phyloP scores from a whole-genome alignment of 2,113 vertebrate genomes.

The Vidua macroura region DNA sequence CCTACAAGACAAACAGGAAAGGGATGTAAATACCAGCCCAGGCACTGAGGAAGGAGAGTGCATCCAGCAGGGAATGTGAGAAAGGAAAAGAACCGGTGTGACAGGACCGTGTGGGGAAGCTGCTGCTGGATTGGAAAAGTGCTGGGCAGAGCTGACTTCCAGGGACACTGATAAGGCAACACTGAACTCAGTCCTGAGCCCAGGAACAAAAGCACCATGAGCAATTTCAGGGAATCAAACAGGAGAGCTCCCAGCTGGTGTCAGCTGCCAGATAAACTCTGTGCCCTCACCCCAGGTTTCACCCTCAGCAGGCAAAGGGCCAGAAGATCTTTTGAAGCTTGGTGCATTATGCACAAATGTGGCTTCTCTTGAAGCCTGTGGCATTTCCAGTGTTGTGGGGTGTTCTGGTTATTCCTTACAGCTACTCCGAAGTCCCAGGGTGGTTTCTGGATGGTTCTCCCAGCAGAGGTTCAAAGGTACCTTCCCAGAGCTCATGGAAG shows the following conservation, averaged over 20 bases:
- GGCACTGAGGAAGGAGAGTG: neutral
- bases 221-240: neutral
- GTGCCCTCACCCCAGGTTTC: neutral
- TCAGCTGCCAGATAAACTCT: neutral
- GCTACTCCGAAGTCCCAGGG: neutral
- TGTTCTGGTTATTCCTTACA: neutral
- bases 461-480: neutral
- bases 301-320: neutral
- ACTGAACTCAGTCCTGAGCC: neutral
- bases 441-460: neutral
- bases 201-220: neutral
- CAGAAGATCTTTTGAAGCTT: neutral
- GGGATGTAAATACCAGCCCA: neutral
- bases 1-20: constrained; percentile 61
- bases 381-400: neutral
- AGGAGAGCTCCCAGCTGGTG: neutral
- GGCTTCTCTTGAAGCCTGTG: neutral
- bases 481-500: neutral
- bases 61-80: neutral
- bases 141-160: neutral
- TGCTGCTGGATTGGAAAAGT: neutral
- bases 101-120: neutral
- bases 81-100: neutral
- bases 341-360: neutral
- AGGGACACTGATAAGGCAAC: neutral